Evolutionary conservation across 2,113 vertebrate species (phyloP).

Genomic region (Limnothrissa miodon): DNA sequence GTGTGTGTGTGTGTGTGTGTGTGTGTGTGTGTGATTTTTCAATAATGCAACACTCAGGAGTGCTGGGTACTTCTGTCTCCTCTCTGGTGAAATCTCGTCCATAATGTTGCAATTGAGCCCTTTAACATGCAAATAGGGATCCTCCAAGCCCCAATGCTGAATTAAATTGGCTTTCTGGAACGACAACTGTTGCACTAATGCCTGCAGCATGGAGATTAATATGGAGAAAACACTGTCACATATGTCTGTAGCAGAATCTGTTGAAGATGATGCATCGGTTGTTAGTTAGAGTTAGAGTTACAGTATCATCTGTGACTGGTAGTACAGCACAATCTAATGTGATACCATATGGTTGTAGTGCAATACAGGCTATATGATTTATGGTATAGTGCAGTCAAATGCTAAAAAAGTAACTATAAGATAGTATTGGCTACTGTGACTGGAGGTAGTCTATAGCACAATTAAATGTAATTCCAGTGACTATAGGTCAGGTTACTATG

Average conservation of each 20-base stretch:
- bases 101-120: slow-evolving; percentile 19
- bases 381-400: neutral
- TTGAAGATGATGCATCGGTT: no score
- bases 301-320: no score
- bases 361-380: no score
- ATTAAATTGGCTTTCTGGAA: slow-evolving; percentile 7
- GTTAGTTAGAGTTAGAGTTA: no score
- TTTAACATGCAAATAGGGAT: slow-evolving; percentile 15
- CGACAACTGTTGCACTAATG: slow-evolving; percentile 11
- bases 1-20: neutral
- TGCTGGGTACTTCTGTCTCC: neutral
- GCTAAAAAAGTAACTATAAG: no score
- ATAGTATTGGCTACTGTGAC: no score
- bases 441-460: no score
- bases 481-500: no score
- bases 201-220: neutral
- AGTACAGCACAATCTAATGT: no score
- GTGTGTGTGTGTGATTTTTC: neutral
- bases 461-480: no score
- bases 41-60: neutral
- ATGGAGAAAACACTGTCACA: neutral
- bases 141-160: neutral
- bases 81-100: slow-evolving; percentile 17
- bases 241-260: neutral
- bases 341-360: no score